Evolutionary conservation across 2,797 vertebrate species (phyloP).

Genomic region (Coreius guichenoti): DNA sequence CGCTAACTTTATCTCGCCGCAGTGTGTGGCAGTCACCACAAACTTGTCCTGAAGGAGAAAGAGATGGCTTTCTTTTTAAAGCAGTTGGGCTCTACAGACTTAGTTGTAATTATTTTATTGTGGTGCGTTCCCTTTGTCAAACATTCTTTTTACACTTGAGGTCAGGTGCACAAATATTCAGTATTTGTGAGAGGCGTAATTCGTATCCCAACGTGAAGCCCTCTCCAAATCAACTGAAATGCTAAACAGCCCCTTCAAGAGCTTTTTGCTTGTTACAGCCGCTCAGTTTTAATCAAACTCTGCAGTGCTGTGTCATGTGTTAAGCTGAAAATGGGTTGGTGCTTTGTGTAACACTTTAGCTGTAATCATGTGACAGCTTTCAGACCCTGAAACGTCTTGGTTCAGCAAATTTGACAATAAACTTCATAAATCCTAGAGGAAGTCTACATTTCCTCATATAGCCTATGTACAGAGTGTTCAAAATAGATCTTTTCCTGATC

Average conservation of each 20-base stretch:
- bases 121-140: neutral
- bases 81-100: constrained; percentile 25
- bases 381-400: neutral
- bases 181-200: constrained; percentile 3
- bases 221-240: constrained; percentile 2
- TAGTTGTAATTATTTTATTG: constrained; percentile 51
- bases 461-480: constrained; percentile 22
- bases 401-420: constrained; percentile 25
- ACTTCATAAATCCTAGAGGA: constrained; percentile 22
- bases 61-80: constrained; percentile 3
- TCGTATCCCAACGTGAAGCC: neutral
- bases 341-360: constrained; percentile 23
- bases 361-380: constrained; percentile 15
- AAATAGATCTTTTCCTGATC: constrained; percentile 62
- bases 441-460: neutral
- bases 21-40: constrained; percentile 59
- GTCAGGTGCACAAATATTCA: constrained; percentile 5
- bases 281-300: constrained; percentile 33
- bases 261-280: constrained; percentile 15
- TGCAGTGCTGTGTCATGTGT: constrained; percentile 10
- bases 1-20: constrained; percentile 53
- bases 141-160: neutral
- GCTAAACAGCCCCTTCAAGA: constrained; percentile 28
- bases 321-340: constrained; percentile 19
- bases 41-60: constrained; percentile 40